phyloP scores from a whole-genome alignment of 2,888 invertebrate genomes.

The Dicyrtomina minuta region DNA sequence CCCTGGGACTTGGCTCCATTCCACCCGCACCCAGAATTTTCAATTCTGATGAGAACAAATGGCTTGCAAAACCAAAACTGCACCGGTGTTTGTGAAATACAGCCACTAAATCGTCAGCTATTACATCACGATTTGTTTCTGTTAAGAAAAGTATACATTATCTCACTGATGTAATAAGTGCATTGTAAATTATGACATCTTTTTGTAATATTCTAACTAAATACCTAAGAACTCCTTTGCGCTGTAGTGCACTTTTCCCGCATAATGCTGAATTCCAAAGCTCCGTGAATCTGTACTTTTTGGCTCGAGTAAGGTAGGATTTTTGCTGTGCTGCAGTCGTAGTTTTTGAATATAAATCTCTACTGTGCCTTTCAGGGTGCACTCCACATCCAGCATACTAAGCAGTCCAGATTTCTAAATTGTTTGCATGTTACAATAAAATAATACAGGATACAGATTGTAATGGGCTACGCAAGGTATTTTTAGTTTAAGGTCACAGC shows the following conservation, averaged over 20 bases:
- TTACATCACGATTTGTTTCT: slow-evolving; percentile 87
- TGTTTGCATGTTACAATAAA: not conserved
- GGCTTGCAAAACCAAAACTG: slow-evolving; percentile 95
- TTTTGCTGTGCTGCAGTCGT: slow-evolving; percentile 77
- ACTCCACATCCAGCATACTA: slow-evolving; percentile 79
- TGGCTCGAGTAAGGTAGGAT: slow-evolving; percentile 76
- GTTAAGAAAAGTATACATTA: slow-evolving; percentile 43
- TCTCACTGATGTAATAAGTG: too few relatives aligned
- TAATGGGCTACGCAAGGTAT: too few relatives aligned
- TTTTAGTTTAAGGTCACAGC: too few relatives aligned
- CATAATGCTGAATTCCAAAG: slow-evolving; percentile 90
- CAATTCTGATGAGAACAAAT: slow-evolving; percentile 89
- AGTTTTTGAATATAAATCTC: slow-evolving; percentile 80
- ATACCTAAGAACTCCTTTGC: slow-evolving; percentile 78
- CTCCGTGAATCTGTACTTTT: slow-evolving; percentile 72
- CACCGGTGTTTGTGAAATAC: slow-evolving; percentile 90
- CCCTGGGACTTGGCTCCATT: slow-evolving; percentile 69
- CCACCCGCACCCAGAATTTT: slow-evolving; percentile 73
- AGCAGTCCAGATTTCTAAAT: not conserved
- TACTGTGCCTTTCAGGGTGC: slow-evolving; percentile 77
- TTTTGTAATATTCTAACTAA: too few relatives aligned
- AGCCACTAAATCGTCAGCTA: slow-evolving; percentile 87
- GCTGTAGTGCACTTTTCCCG: slow-evolving; percentile 82
- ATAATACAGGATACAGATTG: too few relatives aligned
- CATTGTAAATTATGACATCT: too few relatives aligned